Evolutionary conservation across 2,888 invertebrate genomes (phyloP), one percentile per base, ranked within the genome.

Genomic region (Balanococcus diminutus): DNA sequence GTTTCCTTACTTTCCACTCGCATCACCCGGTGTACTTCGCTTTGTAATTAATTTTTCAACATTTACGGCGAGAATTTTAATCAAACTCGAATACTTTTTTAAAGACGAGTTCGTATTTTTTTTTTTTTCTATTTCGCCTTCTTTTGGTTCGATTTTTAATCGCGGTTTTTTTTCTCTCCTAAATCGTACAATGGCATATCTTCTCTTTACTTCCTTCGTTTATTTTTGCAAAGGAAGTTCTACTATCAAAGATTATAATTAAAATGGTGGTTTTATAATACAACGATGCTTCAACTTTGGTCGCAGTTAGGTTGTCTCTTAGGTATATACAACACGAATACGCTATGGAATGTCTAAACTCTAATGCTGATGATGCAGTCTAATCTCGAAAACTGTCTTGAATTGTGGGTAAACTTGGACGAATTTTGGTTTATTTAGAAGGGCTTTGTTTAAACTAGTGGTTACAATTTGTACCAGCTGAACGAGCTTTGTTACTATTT

Each of bases 1-100:
- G 61, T 67, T 67, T 67, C 19, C 51, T 3, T 5, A 2, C 11
- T 14, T 4, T 19, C 51, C n/a, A 8, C 61, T 67, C 28, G 61
- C 61, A 67, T 11, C 51, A 36, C 14, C 46, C 14, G 46, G 61
- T 2, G 61, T 14, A 67, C 61, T 67, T 28, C 61, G 61, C 61
- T 51, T 51, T 51, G 19, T 67, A 67, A 67, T 67, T 67, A 67
- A 67, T 67, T 28, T 67, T 67, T 67, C 61, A 67, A 25, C 61
- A 67, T 67, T 67, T 19, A 51, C 8, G 51, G 61, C 61, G 61
- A 67, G 61, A 67, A 67, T 67, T 67, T 25, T 67, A 67, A 67
- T 28, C 61, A 67, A 67, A 51, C 51, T 5, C 51, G 61, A 67
- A 67, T 67, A 28, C 61, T 51, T 51, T 51, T 51, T 5, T 9